These are phyloP conservation scores for Catamblyrhynchus diadema DNA, from an alignment of 2,797 vertebrate species.

Conservation along the genomic window DNA sequence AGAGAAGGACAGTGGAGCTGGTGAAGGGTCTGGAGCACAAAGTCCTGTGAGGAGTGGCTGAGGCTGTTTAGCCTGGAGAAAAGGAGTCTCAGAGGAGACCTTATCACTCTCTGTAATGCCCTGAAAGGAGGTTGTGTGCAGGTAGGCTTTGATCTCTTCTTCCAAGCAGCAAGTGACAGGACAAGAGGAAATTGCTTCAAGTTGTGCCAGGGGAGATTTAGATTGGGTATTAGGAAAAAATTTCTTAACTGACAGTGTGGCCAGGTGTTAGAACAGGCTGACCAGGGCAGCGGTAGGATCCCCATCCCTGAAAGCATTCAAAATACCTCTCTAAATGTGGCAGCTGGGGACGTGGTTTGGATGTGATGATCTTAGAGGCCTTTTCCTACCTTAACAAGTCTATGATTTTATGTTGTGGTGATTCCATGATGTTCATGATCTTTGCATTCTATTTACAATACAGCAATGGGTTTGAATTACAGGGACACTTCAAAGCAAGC, in stretches of 20 bases:
- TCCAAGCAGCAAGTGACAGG: not conserved
- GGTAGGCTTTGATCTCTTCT: not conserved
- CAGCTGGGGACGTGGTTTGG: not conserved
- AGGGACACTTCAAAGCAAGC: not conserved
- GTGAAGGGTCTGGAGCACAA: not conserved
- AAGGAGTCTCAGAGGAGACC: not conserved
- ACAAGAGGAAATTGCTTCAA: not conserved
- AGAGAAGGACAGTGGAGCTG: not conserved
- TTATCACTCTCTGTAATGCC: not conserved
- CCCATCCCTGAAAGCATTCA: not conserved
- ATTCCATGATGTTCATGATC: not conserved
- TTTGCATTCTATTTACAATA: not conserved
- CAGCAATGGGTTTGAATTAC: not conserved
- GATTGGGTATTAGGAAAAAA: not conserved
- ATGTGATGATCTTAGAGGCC: not conserved
- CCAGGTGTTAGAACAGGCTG: not conserved
- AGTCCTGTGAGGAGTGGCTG: not conserved
- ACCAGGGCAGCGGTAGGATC: not conserved
- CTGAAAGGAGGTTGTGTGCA: not conserved
- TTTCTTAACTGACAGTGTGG: not conserved
- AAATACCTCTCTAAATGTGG: not conserved
- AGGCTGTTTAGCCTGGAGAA: not conserved
- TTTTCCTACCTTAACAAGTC: not conserved
- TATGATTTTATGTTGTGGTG: not conserved
- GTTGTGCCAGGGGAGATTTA: not conserved